A percentile compares a stretch with the other conserved stretches of the same genome.
Evolutionary conservation across 2,113 vertebrate species (phyloP).

Genomic region (Reinhardtius hippoglossoides): DNA sequence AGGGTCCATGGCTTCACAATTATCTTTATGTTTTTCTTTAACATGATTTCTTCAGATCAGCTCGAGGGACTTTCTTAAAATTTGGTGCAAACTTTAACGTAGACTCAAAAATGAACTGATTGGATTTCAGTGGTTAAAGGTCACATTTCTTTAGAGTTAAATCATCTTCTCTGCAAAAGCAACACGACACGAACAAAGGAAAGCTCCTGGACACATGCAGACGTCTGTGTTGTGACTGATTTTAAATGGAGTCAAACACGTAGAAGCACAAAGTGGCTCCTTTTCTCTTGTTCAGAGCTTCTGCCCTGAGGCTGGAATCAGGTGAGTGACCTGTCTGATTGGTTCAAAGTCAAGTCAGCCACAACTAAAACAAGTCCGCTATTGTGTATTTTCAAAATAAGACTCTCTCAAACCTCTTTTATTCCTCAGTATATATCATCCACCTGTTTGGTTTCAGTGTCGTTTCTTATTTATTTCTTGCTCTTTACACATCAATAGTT

Average conservation of each 20-base stretch:
- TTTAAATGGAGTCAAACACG: background rate
- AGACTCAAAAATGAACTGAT: no score
- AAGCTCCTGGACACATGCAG: no score
- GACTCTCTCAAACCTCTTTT: background rate
- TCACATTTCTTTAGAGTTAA: no score
- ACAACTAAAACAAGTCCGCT: background rate
- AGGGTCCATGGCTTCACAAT: no score
- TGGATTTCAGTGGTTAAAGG: no score
- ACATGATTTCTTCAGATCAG: no score
- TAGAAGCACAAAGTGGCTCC: background rate
- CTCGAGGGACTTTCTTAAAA: no score
- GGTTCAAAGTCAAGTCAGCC: slow-evolving; percentile 4
- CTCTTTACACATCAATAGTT: background rate
- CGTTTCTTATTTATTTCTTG: background rate
- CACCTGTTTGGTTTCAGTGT: background rate
- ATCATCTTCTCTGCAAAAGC: no score
- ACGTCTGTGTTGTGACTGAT: background rate
- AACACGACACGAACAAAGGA: no score
- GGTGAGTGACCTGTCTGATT: slow-evolving; percentile 34
- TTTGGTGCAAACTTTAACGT: no score
- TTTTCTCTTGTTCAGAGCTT: background rate
- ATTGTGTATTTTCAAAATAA: slow-evolving; percentile 38
- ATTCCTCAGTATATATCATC: background rate
- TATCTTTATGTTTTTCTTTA: no score
- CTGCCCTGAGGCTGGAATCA: slow-evolving; percentile 24